Evolutionary conservation across 1,140 invertebrate species (phyloP).

Genomic region (Trichonephila clavata): DNA sequence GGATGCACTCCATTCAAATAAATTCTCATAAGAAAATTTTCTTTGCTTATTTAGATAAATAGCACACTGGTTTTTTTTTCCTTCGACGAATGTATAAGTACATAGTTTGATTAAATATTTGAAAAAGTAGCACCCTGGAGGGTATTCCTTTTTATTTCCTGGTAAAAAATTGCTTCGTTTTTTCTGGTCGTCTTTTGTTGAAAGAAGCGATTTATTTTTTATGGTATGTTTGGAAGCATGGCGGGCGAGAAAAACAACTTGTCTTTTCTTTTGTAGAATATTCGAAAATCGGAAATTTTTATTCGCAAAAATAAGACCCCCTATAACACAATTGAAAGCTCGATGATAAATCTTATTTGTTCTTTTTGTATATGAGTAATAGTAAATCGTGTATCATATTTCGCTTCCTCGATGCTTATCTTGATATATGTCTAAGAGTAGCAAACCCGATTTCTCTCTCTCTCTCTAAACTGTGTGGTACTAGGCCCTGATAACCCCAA

Average conservation of each 20-base stretch:
- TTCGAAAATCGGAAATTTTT: neutral
- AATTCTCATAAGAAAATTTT: no score
- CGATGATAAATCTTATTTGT: slow-evolving; percentile 9
- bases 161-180: neutral
- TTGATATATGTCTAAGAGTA: neutral
- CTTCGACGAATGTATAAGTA: no score
- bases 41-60: no score
- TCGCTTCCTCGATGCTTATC: neutral
- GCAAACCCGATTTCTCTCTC: neutral
- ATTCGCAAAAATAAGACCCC: neutral
- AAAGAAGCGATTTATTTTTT: neutral
- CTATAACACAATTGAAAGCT: neutral
- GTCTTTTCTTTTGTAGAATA: neutral
- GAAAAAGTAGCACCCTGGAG: no score
- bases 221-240: neutral
- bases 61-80: no score
- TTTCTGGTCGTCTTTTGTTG: neutral
- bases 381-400: neutral
- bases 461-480: neutral
- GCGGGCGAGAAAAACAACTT: neutral
- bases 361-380: slow-evolving; percentile 3
- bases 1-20: no score
- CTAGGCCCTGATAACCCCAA: neutral
- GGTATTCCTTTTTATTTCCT: no score
- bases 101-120: no score